Evolutionary conservation across 37 sponge, comb jelly and placozoan genomes (phyloP).

Genomic region (Theonella swinhoei): DNA sequence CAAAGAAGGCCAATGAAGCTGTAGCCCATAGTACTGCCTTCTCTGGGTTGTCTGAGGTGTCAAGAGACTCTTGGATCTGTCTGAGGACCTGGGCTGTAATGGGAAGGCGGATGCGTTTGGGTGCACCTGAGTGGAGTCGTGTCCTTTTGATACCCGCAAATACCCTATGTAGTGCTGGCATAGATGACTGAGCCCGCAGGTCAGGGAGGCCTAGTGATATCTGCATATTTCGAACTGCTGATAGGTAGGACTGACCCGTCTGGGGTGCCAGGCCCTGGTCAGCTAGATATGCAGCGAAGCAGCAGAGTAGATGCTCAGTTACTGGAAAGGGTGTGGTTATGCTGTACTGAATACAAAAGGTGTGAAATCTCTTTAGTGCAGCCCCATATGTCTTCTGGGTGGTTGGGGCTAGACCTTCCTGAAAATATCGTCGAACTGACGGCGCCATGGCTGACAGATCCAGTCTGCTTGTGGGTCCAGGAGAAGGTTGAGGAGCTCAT

Average conservation of each 20-base stretch:
- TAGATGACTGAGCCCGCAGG: slow-evolving; percentile 4
- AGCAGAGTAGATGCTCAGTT: background rate
- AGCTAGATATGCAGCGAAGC: background rate
- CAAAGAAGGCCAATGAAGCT: too few species aligned
- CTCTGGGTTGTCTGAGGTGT: background rate
- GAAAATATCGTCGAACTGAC: background rate
- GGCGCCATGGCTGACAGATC: background rate
- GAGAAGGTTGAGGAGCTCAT: background rate
- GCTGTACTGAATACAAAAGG: background rate
- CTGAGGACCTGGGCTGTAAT: background rate
- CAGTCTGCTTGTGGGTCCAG: background rate
- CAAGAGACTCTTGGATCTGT: background rate
- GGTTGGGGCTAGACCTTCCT: background rate
- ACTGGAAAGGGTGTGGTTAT: background rate
- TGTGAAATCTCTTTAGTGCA: background rate
- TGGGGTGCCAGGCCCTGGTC: background rate
- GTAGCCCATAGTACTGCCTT: slow-evolving; percentile 38
- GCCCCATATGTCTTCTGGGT: background rate
- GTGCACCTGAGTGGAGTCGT: background rate
- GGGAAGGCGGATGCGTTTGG: background rate
- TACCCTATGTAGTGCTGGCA: background rate
- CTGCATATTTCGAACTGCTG: slow-evolving; percentile 16
- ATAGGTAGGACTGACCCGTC: background rate
- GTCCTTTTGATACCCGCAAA: background rate
- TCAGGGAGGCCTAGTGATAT: slow-evolving; percentile 11